Conservation (phyloP, 2,797 vertebrate species). For the Glossophaga mutica region DNA sequence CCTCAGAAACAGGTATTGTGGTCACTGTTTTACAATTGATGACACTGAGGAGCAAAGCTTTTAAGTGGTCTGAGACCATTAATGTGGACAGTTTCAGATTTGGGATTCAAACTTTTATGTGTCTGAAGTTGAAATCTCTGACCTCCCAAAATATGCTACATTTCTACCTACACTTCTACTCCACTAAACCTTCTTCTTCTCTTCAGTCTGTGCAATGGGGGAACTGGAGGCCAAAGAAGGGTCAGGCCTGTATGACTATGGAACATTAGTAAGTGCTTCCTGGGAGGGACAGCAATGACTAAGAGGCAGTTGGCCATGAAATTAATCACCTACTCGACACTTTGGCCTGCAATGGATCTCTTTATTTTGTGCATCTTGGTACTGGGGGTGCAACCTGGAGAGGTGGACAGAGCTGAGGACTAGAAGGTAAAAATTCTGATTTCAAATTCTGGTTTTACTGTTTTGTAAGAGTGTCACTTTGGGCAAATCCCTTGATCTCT, state of each 20-base stretch:
- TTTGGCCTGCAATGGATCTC: background rate
- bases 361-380: background rate
- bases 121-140: background rate
- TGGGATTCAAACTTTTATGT: background rate
- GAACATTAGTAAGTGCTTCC: background rate
- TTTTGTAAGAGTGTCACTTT: conserved; percentile 28
- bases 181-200: background rate
- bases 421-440: background rate
- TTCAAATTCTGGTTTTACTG: conserved; percentile 14
- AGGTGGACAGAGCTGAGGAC: background rate
- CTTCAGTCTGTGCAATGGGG: fast-evolving
- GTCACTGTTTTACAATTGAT: background rate
- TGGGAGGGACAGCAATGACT: background rate
- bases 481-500: conserved; percentile 51
- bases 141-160: background rate
- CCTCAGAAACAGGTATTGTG: background rate
- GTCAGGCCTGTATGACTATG: background rate
- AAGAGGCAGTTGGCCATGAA: background rate
- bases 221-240: background rate
- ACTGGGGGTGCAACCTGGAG: background rate
- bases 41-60: background rate
- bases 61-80: background rate
- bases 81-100: background rate
- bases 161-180: background rate
- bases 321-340: background rate